Percentiles rank a stretch among this genome's conserved stretches.
These are phyloP conservation scores for Spermophilus dauricus DNA, from an alignment of 2,113 vertebrate genomes.

Conservation along the genomic window DNA sequence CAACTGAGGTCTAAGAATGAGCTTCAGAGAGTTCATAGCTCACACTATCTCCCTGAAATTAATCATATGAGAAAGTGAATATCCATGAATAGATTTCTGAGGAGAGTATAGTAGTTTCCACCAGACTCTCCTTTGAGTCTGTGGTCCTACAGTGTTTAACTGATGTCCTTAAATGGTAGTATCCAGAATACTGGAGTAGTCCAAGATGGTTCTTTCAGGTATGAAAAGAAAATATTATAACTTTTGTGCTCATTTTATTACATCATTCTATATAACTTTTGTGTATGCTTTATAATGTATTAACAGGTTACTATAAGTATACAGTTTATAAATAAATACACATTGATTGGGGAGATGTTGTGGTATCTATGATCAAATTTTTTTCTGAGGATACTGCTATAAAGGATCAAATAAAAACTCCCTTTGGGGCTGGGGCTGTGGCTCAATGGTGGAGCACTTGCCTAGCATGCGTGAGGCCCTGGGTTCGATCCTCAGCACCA, in stretches of 20 bases:
- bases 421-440: no score
- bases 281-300: conserved; percentile 24
- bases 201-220: not conserved
- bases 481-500: no score
- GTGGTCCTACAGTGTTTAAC: not conserved
- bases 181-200: not conserved
- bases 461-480: no score
- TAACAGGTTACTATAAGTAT: conserved; percentile 9
- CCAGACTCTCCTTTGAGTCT: not conserved
- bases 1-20: not conserved
- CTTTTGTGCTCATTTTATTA: not conserved
- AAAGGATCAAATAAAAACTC: conserved; percentile 43
- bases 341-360: not conserved
- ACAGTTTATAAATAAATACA: conserved; percentile 26
- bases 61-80: conserved; percentile 36
- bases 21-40: not conserved
- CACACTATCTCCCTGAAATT: not conserved
- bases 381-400: not conserved
- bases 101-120: not conserved
- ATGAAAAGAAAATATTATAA: conserved; percentile 32
- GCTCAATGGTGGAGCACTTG: no score
- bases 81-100: conserved; percentile 24
- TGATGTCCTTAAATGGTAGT: conserved; percentile 8
- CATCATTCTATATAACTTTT: conserved; percentile 13
- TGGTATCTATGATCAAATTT: conserved; percentile 7